A percentile compares a stretch with the other conserved stretches of the same genome.
Conservation (phyloP, 2,797 vertebrate species). For the Cossypha caffra region DNA sequence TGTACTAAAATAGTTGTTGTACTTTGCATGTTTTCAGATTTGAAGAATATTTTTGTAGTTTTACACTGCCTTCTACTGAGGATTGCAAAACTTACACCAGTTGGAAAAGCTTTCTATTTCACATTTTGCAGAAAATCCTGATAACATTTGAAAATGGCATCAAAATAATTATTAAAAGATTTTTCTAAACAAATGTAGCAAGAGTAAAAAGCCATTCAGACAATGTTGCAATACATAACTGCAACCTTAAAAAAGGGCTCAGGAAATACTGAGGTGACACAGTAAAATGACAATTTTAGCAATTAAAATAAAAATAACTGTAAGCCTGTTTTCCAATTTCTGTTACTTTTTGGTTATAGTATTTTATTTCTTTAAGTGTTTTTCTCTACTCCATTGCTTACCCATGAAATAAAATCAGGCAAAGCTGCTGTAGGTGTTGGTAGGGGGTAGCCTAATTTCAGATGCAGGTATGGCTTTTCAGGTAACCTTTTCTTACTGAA, state of each 20-base stretch:
- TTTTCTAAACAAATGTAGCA: background rate
- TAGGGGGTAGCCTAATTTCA: background rate
- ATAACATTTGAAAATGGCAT: background rate
- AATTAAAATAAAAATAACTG: background rate
- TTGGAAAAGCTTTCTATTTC: background rate
- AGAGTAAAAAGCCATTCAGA: background rate
- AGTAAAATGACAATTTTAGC: background rate
- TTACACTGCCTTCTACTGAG: constrained; percentile 41
- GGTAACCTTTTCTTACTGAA: constrained; percentile 15
- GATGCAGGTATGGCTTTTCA: background rate
- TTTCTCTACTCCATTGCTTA: background rate
- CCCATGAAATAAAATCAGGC: background rate
- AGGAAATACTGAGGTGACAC: background rate
- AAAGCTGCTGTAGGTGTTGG: background rate
- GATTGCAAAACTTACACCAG: background rate
- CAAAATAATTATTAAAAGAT: background rate
- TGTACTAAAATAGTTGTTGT: background rate
- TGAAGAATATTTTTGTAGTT: background rate
- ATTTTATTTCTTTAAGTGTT: background rate
- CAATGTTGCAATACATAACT: background rate
- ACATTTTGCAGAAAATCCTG: background rate
- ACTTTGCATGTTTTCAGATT: background rate
- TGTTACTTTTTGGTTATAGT: background rate
- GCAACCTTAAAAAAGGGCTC: background rate
- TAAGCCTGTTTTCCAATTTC: background rate